Evolutionary conservation across 2,797 vertebrate species (phyloP).

Genomic region (Acanthiza pusilla): DNA sequence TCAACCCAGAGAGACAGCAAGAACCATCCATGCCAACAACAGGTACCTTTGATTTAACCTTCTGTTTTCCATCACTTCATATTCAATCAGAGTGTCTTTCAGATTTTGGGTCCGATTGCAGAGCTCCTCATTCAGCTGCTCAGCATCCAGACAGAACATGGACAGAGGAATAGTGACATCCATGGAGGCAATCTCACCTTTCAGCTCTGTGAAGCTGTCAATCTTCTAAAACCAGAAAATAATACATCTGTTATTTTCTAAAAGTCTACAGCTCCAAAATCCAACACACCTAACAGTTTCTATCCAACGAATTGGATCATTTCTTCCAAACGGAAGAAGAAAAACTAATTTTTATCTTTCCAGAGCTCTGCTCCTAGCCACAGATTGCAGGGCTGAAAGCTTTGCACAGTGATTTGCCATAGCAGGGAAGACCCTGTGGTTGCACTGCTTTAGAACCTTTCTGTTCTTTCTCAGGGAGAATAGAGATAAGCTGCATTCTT

Average conservation of each 20-base stretch:
- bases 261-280: neutral
- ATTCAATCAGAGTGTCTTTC: slow-evolving; percentile 78
- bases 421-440: neutral
- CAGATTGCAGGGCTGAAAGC: neutral
- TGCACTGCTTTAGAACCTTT: too few species aligned
- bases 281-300: neutral
- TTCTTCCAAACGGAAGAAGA: neutral
- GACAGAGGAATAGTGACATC: slow-evolving; percentile 81
- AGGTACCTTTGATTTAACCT: slow-evolving; percentile 80
- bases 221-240: slow-evolving; percentile 78
- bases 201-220: slow-evolving; percentile 72
- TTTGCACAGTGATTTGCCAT: neutral
- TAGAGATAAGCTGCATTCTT: too few species aligned
- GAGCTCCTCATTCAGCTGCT: slow-evolving; percentile 81
- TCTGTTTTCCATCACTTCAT: slow-evolving; percentile 82
- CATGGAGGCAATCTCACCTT: slow-evolving; percentile 81
- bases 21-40: neutral
- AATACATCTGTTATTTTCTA: neutral
- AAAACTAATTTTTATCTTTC: neutral
- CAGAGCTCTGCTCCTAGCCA: neutral
- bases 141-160: slow-evolving; percentile 85
- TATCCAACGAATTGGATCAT: neutral
- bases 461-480: too few species aligned
- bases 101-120: slow-evolving; percentile 76
- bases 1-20: neutral